Evolutionary conservation across 2,797 vertebrate genomes (phyloP).

Genomic region (Schizothorax lantsangensis): DNA sequence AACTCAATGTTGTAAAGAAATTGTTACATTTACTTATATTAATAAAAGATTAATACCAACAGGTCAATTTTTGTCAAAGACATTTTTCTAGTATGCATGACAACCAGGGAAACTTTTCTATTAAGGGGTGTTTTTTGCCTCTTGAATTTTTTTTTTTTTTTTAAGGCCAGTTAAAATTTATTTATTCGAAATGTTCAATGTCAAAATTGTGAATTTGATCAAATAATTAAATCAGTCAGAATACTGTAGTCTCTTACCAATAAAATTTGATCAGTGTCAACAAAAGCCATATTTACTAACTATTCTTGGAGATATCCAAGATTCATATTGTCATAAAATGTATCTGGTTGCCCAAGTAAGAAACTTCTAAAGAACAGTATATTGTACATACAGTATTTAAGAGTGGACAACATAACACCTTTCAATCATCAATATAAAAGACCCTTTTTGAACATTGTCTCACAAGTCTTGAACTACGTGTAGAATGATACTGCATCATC

Average conservation of each 20-base stretch:
- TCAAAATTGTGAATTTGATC: too few species aligned
- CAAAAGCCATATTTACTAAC: neutral
- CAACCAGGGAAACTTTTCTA: too few species aligned
- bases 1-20: too few species aligned
- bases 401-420: neutral
- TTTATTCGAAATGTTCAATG: too few species aligned
- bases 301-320: neutral
- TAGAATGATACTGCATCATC: neutral
- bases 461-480: neutral
- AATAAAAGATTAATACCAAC: too few species aligned
- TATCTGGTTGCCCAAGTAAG: neutral
- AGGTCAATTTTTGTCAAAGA: too few species aligned
- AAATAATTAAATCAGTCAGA: too few species aligned
- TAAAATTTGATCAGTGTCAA: neutral
- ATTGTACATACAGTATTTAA: neutral
- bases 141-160: neutral
- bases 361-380: neutral
- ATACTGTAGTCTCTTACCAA: too few species aligned
- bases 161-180: too few species aligned
- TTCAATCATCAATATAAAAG: neutral
- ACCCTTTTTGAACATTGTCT: neutral
- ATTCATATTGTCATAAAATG: neutral
- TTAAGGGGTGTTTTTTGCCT: too few species aligned
- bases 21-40: too few species aligned
- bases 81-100: too few species aligned